Percentiles rank a stretch among this genome's conserved stretches.
Conservation (phyloP, 2,113 vertebrate genomes). For the Phrynosoma platyrhinos region DNA sequence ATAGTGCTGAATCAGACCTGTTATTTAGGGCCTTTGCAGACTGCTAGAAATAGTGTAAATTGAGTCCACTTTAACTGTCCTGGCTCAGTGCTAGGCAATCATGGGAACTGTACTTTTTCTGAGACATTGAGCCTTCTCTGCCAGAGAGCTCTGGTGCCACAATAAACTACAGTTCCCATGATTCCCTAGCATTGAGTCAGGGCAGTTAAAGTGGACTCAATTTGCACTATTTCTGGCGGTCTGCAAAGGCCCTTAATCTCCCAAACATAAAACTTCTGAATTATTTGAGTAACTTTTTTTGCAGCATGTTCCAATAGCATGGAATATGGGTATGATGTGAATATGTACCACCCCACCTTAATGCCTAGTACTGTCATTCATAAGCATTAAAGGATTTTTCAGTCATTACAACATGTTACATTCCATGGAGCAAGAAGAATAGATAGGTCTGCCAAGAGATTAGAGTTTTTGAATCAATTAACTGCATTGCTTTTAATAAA, state of each 20-base stretch:
- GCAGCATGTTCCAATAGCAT: not conserved
- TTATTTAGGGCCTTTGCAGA: too few relatives aligned
- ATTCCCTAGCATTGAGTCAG: too few relatives aligned
- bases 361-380: not conserved
- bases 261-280: not conserved
- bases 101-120: too few relatives aligned
- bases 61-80: too few relatives aligned
- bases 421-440: slow-evolving; percentile 16
- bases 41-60: too few relatives aligned
- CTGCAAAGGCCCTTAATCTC: too few relatives aligned
- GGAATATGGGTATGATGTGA: not conserved
- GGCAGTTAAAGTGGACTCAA: too few relatives aligned
- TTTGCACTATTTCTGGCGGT: too few relatives aligned
- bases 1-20: not conserved
- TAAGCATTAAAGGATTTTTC: slow-evolving; percentile 16
- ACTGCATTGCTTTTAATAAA: slow-evolving; percentile 4
- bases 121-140: too few relatives aligned
- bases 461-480: slow-evolving; percentile 26
- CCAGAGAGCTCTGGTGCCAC: too few relatives aligned
- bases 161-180: too few relatives aligned
- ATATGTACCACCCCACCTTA: not conserved
- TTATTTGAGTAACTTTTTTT: not conserved
- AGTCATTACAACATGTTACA: not conserved
- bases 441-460: slow-evolving; percentile 2
- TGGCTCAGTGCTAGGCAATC: too few relatives aligned